Evolutionary conservation across 2,888 invertebrate species (phyloP), one percentile per base, ranked within the genome.

Genomic region (Cerastis rubricosa): DNA sequence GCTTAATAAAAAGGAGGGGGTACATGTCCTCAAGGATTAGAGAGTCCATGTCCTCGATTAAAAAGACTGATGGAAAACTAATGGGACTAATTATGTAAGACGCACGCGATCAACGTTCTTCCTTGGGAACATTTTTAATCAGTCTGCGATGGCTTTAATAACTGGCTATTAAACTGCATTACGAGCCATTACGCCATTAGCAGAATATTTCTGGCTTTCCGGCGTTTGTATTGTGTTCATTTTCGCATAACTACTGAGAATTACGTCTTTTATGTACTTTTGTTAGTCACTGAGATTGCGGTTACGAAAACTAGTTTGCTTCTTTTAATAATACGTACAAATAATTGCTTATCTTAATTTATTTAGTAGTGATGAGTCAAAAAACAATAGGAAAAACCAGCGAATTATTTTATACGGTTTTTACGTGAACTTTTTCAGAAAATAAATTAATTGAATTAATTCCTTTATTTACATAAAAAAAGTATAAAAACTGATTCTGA

Each of bases 11-110:
- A 29, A 57, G 7, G 57, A 25, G 6, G 8, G 17, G 25, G 25
- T 14, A 57, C 43, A 74, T 64, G 64, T 72, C 87, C 72, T 54
- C 29, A 51, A 74, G 81, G 87, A 85, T 61, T 65, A 35, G 51
- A 40, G 40, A 78, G 17, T 19, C 69, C 69, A 67, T 66, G 77
- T 75, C 74, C 71, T 78, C 84, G 86, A 90, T 92, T 92, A 91
- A 25, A 57, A 84, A 75, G 71, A 75, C 74, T 90, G 90, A 94
- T 94, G 89, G 90, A 90, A 93, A 92, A 91, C 86, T 92, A 93
- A 94, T 94, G 90, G 92, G 83, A 78, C 67, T 71, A 85, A 90
- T 90, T 87, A 84, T 67, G 81, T 76, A 74, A 76, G 80, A 67
- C 71, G 71, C 84, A 79, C 71, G 80, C 82, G 63, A 80, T 51